Conservation (phyloP, 2,113 vertebrate genomes). For the Chlorodrepanis virens region DNA sequence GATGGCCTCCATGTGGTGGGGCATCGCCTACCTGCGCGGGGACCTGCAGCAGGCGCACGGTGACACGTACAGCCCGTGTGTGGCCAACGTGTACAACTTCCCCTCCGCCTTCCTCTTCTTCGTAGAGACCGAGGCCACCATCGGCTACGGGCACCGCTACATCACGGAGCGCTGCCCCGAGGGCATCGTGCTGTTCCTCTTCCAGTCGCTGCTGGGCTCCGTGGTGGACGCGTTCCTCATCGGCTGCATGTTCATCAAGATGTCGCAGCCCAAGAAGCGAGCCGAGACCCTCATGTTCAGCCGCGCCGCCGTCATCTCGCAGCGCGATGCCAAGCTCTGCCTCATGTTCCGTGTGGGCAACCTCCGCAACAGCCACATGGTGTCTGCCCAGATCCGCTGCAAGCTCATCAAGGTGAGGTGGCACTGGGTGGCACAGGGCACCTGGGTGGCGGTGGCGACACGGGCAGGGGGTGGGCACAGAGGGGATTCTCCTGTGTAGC, state of each 20-base stretch:
- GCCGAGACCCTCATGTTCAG: constrained; percentile 99
- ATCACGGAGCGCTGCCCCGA: constrained; percentile 96
- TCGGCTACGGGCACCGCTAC: constrained; percentile 96
- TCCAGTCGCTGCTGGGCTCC: constrained; percentile 97
- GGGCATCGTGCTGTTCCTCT: constrained; percentile 97
- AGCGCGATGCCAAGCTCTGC: constrained; percentile 95
- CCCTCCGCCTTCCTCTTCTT: constrained; percentile 98
- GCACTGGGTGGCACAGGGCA: fast-evolving
- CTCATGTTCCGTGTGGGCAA: constrained; percentile 99
- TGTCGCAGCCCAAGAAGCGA: constrained; percentile 98
- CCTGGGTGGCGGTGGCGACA: fast-evolving
- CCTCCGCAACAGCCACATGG: constrained; percentile 99
- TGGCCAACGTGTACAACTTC: constrained; percentile 98
- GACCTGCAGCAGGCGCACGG: constrained; percentile 92
- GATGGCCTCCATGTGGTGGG: constrained; percentile 99
- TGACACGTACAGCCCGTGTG: constrained; percentile 94
- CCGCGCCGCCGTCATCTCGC: constrained; percentile 87
- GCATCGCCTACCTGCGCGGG: constrained; percentile 93
- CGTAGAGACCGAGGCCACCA: constrained; percentile 97
- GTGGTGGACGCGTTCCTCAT: constrained; percentile 98
- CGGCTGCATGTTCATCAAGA: constrained; percentile 99
- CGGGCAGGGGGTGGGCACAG: fast-evolving
- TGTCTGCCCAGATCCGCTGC: constrained; percentile 98
- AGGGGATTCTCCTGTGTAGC: too few relatives aligned
- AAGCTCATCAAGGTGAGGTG: constrained; percentile 92